A percentile compares a stretch with the other conserved stretches of the same genome.
phyloP scores from a whole-genome alignment of 1,140 invertebrate genomes.

The Lepidurus arcticus region DNA sequence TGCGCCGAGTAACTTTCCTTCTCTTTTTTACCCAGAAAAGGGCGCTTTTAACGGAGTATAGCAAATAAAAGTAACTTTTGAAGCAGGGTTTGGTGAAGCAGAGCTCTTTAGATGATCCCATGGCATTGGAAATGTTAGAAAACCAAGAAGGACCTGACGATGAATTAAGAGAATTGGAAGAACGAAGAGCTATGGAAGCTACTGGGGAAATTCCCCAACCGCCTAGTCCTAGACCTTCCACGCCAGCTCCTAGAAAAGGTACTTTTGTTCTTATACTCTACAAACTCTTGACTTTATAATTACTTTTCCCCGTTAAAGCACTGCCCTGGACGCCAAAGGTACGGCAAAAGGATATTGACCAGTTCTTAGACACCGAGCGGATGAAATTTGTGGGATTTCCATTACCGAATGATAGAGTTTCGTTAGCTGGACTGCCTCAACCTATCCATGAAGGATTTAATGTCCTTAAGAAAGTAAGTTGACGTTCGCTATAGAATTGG shows the following conservation, averaged over 20 bases:
- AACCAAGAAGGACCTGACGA: conserved; percentile 43
- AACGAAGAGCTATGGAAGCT: conserved; percentile 44
- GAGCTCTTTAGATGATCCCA: conserved; percentile 81
- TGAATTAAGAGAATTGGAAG: conserved; percentile 48
- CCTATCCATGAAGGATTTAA: conserved; percentile 92
- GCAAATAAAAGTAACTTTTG: background rate
- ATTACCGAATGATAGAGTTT: conserved; percentile 73
- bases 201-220: conserved; percentile 44
- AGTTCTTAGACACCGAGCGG: conserved; percentile 82
- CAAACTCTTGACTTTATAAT: background rate
- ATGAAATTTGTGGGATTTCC: conserved; percentile 93
- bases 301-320: conserved; percentile 34
- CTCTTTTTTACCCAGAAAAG: background rate
- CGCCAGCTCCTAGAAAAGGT: conserved; percentile 45
- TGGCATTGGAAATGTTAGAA: conserved; percentile 59
- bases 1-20: conserved; percentile 51
- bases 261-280: background rate
- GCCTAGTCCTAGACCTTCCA: conserved; percentile 50
- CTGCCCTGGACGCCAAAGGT: conserved; percentile 96
- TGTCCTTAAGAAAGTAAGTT: conserved; percentile 66
- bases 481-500: conserved; percentile 26
- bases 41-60: no score
- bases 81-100: conserved; percentile 80
- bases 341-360: conserved; percentile 84
- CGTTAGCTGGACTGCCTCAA: conserved; percentile 83